A percentile compares a stretch with the other conserved stretches of the same genome.
phyloP scores from a whole-genome alignment of 2,888 invertebrate species.

The Pollenia amentaria region DNA sequence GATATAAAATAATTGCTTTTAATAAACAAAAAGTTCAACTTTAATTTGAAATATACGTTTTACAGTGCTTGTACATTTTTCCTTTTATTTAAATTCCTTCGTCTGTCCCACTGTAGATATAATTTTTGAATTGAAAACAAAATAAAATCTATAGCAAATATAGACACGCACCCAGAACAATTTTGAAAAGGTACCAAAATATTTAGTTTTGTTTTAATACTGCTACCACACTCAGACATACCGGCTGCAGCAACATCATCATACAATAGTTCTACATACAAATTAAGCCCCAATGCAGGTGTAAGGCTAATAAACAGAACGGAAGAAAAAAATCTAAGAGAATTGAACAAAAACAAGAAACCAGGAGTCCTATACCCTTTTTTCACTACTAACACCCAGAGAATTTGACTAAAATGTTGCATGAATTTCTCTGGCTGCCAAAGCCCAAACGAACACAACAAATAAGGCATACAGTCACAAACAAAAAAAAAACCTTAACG shows the following conservation, averaged over 20 bases:
- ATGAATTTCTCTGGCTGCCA: slow-evolving; percentile 58
- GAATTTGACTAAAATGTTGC: slow-evolving; percentile 52
- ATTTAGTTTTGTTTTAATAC: not conserved
- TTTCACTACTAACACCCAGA: slow-evolving; percentile 30
- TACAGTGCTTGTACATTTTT: not conserved
- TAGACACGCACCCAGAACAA: slow-evolving; percentile 32
- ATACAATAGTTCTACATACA: slow-evolving; percentile 5
- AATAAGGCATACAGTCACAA: slow-evolving; percentile 64
- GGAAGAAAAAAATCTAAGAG: slow-evolving; percentile 33
- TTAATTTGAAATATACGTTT: no score
- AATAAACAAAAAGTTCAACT: no score
- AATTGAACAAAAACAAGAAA: slow-evolving; percentile 21
- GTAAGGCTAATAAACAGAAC: slow-evolving; percentile 32
- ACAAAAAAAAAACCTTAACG: not conserved
- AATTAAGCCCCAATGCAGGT: slow-evolving; percentile 46
- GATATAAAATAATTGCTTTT: not conserved
- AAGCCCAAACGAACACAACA: slow-evolving; percentile 55
- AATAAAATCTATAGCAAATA: not conserved
- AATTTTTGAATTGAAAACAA: slow-evolving; percentile 7
- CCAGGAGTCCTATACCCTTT: slow-evolving; percentile 42
- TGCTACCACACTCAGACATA: slow-evolving; percentile 39
- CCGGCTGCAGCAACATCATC: slow-evolving; percentile 33
- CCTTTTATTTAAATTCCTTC: not conserved
- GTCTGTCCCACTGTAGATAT: not conserved
- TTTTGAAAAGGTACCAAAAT: slow-evolving; percentile 23